Base-by-base conservation (phyloP, 2,797 vertebrate species). In the Pachyuromys duprasi region DNA sequence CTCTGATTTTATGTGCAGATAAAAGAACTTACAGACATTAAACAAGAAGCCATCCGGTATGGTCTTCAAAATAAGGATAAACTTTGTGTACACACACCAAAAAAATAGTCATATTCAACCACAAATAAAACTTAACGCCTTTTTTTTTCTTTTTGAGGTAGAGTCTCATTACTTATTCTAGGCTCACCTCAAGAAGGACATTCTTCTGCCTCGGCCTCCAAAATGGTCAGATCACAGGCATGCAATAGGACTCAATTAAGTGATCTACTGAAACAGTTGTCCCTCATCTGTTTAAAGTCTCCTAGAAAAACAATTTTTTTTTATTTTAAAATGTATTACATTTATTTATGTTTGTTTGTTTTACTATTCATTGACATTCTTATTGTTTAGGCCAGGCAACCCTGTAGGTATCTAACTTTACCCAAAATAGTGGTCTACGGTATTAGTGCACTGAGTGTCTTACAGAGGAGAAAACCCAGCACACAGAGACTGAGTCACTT, bases 181-280 rank as follows among this genome's bases (percentile, higher is more conserved):
- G 33, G 65, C 45, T 69, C 5, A 1, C 18, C 45, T 69, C n/a
- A 57, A 69, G 79, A 28, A 4, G 39, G 26, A 31, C 57, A 57
- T 26, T 24, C 57, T 78, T n/a, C 49, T 80, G 63, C 15, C 49
- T 80, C 76, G 69, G 75, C 49, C 45, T 57, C 88, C 26, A 49
- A 15, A 55, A 20, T 9, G 17, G 63, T 80, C 18, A 6, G 45
- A 57, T 79, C 26, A 55, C 24, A 53, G n/a, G n/a, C 2, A 69
- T 18, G 8, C 7, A 9, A n/a, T 28, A 14, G 24, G n/a, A 33
- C 63, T 20, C 9, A 78, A n/a, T 36, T 45, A 88, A 79, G 31
- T 49, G 57, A 39, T 17, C 42, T 92, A 93, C 93, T 74, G 62
- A 84, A 95, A 91, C 39, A 88, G 36, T 7, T 82, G 67, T 78